Evolutionary conservation across 2,797 vertebrate species (phyloP).

Genomic region (Clangula hyemalis): DNA sequence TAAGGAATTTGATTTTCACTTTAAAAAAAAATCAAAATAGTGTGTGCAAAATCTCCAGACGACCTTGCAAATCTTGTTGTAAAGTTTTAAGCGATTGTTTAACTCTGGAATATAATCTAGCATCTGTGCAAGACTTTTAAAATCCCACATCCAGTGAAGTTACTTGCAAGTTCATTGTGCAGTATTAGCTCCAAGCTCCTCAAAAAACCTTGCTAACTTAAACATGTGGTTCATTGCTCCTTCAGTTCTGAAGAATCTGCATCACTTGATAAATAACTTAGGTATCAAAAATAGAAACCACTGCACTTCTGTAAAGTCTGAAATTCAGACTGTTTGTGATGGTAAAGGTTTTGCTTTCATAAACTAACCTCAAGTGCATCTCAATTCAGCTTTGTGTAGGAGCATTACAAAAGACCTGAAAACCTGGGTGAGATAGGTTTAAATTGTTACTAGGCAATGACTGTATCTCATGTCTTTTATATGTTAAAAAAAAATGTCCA

Average conservation of each 20-base stretch:
- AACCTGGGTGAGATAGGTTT: neutral
- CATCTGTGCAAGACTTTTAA: neutral
- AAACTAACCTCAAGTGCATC: neutral
- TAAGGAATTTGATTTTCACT: neutral
- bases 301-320: neutral
- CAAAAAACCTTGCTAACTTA: neutral
- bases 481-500: neutral
- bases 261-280: neutral
- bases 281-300: conserved; percentile 26
- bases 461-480: neutral
- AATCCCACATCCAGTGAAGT: neutral
- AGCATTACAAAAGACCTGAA: neutral
- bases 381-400: neutral
- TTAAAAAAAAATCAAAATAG: neutral
- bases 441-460: neutral
- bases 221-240: neutral
- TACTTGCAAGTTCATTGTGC: neutral
- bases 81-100: neutral
- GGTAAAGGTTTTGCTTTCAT: neutral
- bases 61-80: neutral
- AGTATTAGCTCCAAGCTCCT: neutral
- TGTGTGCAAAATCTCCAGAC: neutral
- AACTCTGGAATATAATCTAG: neutral
- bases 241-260: conserved; percentile 28
- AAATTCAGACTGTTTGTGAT: neutral